Conservation (phyloP, 2,797 vertebrate species). For the Yasuhikotakia modesta region DNA sequence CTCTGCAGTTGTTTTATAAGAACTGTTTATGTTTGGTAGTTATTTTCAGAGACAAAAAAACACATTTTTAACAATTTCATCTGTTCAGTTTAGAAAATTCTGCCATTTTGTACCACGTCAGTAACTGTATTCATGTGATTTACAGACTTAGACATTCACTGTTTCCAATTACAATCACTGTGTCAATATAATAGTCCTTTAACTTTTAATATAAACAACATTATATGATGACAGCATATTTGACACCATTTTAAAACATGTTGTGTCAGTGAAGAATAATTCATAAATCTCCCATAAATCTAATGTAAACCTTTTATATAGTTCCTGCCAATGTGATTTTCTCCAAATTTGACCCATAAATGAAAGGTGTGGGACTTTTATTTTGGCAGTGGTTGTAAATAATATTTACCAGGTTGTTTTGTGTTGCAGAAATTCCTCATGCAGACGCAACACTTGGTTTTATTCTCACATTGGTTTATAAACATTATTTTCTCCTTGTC, state of each 20-base stretch:
- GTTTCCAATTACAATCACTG: neutral
- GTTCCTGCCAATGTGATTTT: neutral
- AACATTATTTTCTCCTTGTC: too few species aligned
- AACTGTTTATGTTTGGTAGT: too few species aligned
- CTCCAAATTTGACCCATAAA: neutral
- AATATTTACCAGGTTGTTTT: neutral
- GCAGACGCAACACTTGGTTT: constrained; percentile 42
- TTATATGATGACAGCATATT: neutral
- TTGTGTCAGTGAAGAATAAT: too few species aligned
- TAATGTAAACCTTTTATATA: neutral
- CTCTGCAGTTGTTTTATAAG: too few species aligned
- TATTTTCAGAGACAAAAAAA: neutral
- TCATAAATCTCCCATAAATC: neutral
- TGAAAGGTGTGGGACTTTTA: constrained; percentile 11
- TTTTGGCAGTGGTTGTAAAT: constrained; percentile 6
- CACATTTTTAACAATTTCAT: neutral
- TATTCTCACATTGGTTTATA: neutral
- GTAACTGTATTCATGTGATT: neutral
- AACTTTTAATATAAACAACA: neutral
- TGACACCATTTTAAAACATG: neutral
- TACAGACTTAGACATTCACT: neutral
- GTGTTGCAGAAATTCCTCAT: neutral
- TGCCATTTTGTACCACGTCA: constrained; percentile 66
- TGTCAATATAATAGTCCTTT: constrained; percentile 34
- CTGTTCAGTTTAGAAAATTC: too few species aligned